Evolutionary conservation across 1,140 invertebrate species (phyloP).

Genomic region (Macrosteles quadrilineatus): DNA sequence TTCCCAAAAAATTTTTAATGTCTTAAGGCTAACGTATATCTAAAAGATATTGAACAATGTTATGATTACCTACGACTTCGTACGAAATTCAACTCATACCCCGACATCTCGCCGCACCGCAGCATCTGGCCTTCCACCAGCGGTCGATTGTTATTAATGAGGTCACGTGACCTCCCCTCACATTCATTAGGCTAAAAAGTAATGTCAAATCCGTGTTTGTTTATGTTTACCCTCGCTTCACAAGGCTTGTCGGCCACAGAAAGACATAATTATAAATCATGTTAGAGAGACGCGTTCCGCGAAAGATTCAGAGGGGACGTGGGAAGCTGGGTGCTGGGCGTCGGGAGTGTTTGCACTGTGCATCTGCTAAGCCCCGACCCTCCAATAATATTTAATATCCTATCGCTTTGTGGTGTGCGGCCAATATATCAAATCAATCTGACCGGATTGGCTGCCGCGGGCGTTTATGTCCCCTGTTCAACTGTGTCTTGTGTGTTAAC

Average conservation of each 20-base stretch:
- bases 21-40: too few species aligned
- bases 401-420: slow-evolving; percentile 9
- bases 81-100: too few species aligned
- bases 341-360: background rate
- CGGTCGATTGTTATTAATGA: slow-evolving; percentile 11
- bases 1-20: too few species aligned
- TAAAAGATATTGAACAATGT: too few species aligned
- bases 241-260: slow-evolving; percentile 13
- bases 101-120: too few species aligned
- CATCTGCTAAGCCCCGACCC: slow-evolving; percentile 12
- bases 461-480: background rate
- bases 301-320: slow-evolving; percentile 8
- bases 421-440: slow-evolving; percentile 11
- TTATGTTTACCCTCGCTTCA: slow-evolving; percentile 21
- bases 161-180: slow-evolving; percentile 13
- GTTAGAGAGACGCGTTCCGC: slow-evolving; percentile 5
- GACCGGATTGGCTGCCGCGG: background rate
- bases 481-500: background rate
- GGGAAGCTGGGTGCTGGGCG: background rate
- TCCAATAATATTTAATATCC: slow-evolving; percentile 25
- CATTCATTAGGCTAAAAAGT: slow-evolving; percentile 24
- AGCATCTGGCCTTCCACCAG: too few species aligned
- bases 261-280: slow-evolving; percentile 26
- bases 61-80: too few species aligned
- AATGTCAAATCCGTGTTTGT: slow-evolving; percentile 25